A percentile compares a stretch with the other conserved stretches of the same genome.
Evolutionary conservation across 2,113 vertebrate genomes (phyloP).

Genomic region (Coreoperca whiteheadi): DNA sequence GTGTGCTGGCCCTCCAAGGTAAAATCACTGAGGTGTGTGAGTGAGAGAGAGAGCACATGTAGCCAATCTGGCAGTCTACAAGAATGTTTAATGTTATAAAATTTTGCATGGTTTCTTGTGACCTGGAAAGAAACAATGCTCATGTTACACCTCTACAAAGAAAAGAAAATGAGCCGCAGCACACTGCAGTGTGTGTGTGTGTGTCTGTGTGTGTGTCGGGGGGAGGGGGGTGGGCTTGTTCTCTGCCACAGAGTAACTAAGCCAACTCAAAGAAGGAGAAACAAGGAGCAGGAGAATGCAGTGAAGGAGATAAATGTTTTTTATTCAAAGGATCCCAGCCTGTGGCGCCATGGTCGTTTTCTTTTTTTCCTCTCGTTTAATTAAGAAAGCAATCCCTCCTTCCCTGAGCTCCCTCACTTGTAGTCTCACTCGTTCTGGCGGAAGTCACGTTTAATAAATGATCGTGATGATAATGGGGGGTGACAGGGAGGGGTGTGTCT

Average conservation of each 20-base stretch:
- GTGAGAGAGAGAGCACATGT: neutral
- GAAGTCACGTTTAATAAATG: conserved; percentile 81
- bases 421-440: conserved; percentile 63
- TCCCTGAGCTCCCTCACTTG: conserved; percentile 69
- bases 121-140: conserved; percentile 55
- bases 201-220: neutral
- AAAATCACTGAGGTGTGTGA: neutral
- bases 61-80: conserved; percentile 46
- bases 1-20: neutral
- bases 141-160: conserved; percentile 48
- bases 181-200: conserved; percentile 19
- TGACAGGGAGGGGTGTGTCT: conserved; percentile 62
- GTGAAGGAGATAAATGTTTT: conserved; percentile 78
- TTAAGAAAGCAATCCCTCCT: conserved; percentile 82
- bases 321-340: conserved; percentile 76
- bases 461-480: conserved; percentile 74
- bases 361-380: conserved; percentile 76
- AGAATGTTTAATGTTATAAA: conserved; percentile 47
- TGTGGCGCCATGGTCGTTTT: conserved; percentile 63
- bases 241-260: conserved; percentile 60
- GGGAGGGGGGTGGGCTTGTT: conserved; percentile 23
- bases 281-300: conserved; percentile 68
- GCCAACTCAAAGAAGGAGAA: conserved; percentile 58
- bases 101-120: conserved; percentile 49
- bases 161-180: conserved; percentile 51